These are phyloP conservation scores for Diloba caeruleocephala DNA, from an alignment of 2,888 invertebrate species.

Conservation along the genomic window DNA sequence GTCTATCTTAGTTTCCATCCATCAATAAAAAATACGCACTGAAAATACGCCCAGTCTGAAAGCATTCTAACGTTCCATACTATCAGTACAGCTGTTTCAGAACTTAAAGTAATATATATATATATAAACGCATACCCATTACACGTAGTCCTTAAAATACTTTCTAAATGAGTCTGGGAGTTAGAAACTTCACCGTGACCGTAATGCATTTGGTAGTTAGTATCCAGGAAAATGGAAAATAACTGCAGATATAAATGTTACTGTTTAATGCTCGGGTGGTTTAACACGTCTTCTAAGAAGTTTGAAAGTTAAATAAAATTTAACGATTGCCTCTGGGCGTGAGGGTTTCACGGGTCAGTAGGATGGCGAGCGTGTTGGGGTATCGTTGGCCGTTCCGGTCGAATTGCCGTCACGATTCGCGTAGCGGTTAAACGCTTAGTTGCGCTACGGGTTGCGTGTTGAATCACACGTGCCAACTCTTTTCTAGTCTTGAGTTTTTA, in stretches of 20 bases:
- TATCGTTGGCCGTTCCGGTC: too few species aligned
- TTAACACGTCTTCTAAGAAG: slow-evolving; percentile 66
- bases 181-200: slow-evolving; percentile 26
- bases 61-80: neutral
- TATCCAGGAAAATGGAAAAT: slow-evolving; percentile 59
- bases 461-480: too few species aligned
- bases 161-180: slow-evolving; percentile 24
- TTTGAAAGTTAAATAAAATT: slow-evolving; percentile 72
- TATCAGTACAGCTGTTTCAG: neutral
- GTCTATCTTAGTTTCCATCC: too few species aligned
- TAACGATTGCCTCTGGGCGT: slow-evolving; percentile 55
- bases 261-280: slow-evolving; percentile 53
- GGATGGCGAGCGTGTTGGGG: slow-evolving; percentile 6
- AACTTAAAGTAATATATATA: slow-evolving; percentile 2
- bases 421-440: too few species aligned
- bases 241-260: slow-evolving; percentile 57
- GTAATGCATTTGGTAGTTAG: slow-evolving; percentile 31
- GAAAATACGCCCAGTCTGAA: neutral
- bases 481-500: too few species aligned
- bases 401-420: too few species aligned
- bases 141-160: slow-evolving; percentile 9
- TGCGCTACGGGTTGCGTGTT: too few species aligned
- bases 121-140: neutral
- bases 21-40: neutral
- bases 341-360: slow-evolving; percentile 33